Evolutionary conservation across 2,888 invertebrate genomes (phyloP).

Genomic region (Epistrophella euchroma): DNA sequence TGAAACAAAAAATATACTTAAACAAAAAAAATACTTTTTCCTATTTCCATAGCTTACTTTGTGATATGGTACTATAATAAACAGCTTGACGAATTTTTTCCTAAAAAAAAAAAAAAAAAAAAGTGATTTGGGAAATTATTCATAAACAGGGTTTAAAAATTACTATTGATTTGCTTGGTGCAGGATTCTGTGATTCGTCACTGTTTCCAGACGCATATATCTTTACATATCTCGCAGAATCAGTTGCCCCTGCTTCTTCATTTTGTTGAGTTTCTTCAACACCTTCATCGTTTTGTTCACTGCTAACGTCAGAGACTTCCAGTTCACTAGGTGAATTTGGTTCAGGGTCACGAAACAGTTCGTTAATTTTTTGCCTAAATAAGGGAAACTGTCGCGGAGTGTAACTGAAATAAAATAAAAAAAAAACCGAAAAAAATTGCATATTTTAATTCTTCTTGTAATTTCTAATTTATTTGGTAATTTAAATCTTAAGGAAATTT

Average conservation of each 20-base stretch:
- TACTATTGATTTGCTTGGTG: constrained; percentile 43
- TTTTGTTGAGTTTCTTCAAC: neutral
- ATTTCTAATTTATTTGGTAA: no score
- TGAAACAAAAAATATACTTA: constrained; percentile 59
- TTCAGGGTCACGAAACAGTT: constrained; percentile 41
- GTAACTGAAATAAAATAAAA: constrained; percentile 40
- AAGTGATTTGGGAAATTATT: neutral
- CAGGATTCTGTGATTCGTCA: neutral
- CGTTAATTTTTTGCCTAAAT: constrained; percentile 44
- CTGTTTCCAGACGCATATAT: neutral
- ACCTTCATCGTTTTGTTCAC: neutral
- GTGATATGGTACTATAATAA: constrained; percentile 79
- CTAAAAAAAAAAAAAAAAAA: constrained; percentile 68
- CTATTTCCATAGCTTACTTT: constrained; percentile 78
- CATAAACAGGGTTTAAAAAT: neutral
- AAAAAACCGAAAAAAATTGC: no score
- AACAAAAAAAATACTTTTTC: neutral
- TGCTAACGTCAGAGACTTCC: neutral
- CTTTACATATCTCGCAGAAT: neutral
- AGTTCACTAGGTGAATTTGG: neutral
- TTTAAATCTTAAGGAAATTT: no score
- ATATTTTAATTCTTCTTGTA: no score
- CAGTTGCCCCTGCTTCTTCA: neutral
- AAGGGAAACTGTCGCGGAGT: constrained; percentile 17
- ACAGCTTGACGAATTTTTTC: constrained; percentile 77